phyloP scores from a whole-genome alignment of 2,797 vertebrate species.

The Bucorvus abyssinicus region DNA sequence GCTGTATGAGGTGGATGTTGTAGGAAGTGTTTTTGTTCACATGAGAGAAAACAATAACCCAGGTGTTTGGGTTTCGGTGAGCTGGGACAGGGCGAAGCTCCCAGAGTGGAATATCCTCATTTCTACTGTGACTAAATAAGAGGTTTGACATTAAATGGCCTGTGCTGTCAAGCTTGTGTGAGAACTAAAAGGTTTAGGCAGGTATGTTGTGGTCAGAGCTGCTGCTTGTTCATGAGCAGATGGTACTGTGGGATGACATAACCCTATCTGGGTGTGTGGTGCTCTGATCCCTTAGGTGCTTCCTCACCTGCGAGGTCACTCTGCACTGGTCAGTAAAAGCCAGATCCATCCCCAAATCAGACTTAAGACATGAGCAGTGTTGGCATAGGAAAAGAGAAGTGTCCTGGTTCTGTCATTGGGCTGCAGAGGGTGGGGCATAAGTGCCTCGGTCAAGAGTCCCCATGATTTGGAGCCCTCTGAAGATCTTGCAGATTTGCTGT shows the following conservation, averaged over 20 bases:
- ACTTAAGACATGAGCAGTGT: not conserved
- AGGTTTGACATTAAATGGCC: not conserved
- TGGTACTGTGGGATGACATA: not conserved
- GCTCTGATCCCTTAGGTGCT: not conserved
- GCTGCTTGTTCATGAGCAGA: not conserved
- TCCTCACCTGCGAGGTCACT: not conserved
- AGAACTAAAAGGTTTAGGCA: not conserved
- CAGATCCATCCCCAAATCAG: not conserved
- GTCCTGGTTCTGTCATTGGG: not conserved
- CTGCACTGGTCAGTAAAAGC: not conserved
- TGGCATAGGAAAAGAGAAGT: not conserved
- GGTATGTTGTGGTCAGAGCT: not conserved
- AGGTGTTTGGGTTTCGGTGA: not conserved
- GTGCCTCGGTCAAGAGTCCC: accelerated
- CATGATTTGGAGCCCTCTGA: not conserved
- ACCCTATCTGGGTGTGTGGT: accelerated
- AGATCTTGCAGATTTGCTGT: not conserved
- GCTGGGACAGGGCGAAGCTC: not conserved
- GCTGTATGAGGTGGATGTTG: not conserved
- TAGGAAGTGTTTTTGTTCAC: not conserved
- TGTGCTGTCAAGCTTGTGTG: not conserved
- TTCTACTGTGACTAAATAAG: not conserved
- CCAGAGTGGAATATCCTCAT: not conserved
- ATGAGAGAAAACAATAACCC: not conserved
- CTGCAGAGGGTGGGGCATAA: accelerated